Percentiles rank a stretch among this genome's conserved stretches.
phyloP scores from a whole-genome alignment of 2,888 invertebrate species.

The Drosophila kokeensis region DNA sequence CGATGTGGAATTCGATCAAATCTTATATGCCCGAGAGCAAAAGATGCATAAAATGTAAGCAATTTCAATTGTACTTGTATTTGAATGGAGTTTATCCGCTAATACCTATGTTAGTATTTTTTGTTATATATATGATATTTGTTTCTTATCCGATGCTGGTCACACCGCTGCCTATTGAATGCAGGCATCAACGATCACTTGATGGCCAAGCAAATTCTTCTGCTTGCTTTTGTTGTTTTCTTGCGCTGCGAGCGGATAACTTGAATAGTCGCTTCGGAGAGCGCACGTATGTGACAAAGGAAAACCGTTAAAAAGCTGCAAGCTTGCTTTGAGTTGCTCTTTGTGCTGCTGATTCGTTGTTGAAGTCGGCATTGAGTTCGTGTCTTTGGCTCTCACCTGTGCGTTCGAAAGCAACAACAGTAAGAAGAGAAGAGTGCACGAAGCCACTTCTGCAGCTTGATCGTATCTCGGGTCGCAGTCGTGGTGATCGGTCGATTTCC shows the following conservation, averaged over 20 bases:
- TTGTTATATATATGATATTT: constrained; percentile 4
- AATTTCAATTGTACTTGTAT: background rate
- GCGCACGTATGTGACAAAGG: constrained; percentile 10
- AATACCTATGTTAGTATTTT: background rate
- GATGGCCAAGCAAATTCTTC: constrained; percentile 4
- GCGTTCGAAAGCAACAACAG: constrained; percentile 18
- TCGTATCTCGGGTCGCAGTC: constrained; percentile 38
- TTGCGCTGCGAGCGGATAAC: constrained; percentile 2
- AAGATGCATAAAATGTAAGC: background rate
- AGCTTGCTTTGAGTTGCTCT: constrained; percentile 23
- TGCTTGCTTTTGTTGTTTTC: constrained; percentile 12
- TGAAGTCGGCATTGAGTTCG: constrained; percentile 22
- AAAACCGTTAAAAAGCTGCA: constrained; percentile 54
- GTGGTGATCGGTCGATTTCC: constrained; percentile 37
- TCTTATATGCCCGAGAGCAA: background rate
- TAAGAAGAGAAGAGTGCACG: constrained; percentile 24
- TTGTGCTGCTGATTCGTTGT: constrained; percentile 35
- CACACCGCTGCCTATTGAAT: constrained; percentile 40
- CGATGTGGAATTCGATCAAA: background rate
- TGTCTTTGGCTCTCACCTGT: constrained; percentile 40
- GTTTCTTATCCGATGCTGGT: constrained; percentile 1
- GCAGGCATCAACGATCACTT: constrained; percentile 45
- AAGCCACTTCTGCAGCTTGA: constrained; percentile 50
- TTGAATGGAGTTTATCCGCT: background rate
- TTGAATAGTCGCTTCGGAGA: constrained; percentile 6